These are phyloP conservation scores for Sussaba pulchella DNA, from an alignment of 2,888 invertebrate species.

Conservation along the genomic window DNA sequence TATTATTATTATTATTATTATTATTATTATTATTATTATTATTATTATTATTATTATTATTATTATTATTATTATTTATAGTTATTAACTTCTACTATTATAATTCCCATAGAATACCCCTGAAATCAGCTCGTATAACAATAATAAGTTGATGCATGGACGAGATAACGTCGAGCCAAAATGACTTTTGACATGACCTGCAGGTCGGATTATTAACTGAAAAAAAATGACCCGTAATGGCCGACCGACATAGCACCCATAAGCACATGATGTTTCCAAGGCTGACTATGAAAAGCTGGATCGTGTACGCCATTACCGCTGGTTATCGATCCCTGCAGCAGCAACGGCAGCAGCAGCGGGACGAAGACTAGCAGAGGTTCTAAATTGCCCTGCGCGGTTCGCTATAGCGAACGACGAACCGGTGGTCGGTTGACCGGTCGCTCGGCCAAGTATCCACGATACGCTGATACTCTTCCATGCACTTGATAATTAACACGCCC, in stretches of 20 bases:
- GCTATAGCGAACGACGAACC: background rate
- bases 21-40: no score
- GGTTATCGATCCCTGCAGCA: constrained; percentile 52
- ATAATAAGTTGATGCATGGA: no score
- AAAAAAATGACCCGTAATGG: background rate
- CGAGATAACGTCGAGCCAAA: no score
- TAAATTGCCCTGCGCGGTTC: constrained; percentile 43
- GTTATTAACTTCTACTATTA: no score
- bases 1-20: no score
- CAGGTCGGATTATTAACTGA: background rate
- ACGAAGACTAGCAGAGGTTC: no score
- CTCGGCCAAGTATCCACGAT: constrained; percentile 13
- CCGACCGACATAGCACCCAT: background rate
- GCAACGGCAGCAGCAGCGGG: constrained; percentile 7
- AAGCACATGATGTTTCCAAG: background rate
- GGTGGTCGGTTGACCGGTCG: constrained; percentile 13
- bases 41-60: no score
- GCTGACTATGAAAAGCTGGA: constrained; percentile 3
- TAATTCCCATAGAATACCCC: no score
- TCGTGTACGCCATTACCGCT: background rate
- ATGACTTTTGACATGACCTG: no score
- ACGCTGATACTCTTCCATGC: constrained; percentile 19
- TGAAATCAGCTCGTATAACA: no score
- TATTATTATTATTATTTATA: no score
- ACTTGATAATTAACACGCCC: constrained; percentile 36